Evolutionary conservation across 2,113 vertebrate species (phyloP).

Genomic region (Cisticola juncidis): DNA sequence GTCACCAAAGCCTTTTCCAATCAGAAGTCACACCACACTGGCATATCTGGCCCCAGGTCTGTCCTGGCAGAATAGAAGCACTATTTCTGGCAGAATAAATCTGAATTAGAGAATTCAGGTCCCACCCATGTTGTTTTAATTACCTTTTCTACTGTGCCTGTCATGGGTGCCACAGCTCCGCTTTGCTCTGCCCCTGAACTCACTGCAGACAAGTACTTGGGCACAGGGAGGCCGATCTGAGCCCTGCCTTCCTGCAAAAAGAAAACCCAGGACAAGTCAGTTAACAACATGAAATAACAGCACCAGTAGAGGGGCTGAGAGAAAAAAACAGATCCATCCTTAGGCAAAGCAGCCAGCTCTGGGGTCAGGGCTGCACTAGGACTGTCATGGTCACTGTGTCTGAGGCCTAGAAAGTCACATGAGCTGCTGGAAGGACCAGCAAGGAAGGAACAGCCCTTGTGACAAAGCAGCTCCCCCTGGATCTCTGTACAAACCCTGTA

Average conservation of each 20-base stretch:
- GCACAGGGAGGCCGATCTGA: slow-evolving; percentile 83
- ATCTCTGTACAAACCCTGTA: background rate
- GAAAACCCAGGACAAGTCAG: background rate
- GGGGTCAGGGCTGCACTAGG: background rate
- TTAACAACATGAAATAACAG: background rate
- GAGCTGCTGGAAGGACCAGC: background rate
- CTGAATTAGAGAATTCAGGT: background rate
- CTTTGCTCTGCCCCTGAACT: slow-evolving; percentile 75
- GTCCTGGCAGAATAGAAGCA: background rate
- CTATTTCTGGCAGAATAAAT: background rate
- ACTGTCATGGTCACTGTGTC: background rate
- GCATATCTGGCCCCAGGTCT: background rate
- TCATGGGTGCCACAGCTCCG: slow-evolving; percentile 90
- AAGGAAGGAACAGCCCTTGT: background rate
- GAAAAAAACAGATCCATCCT: background rate
- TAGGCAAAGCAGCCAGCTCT: background rate
- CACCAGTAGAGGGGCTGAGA: background rate
- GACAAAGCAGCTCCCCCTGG: background rate
- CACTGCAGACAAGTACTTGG: slow-evolving; percentile 83
- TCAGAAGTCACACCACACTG: background rate
- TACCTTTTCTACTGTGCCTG: slow-evolving; percentile 97
- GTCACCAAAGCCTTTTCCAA: background rate
- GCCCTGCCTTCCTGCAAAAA: slow-evolving; percentile 81
- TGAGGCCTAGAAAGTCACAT: background rate
- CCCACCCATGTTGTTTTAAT: background rate